Evolutionary conservation across 2,113 vertebrate genomes (phyloP).

Genomic region (Microcebus lehilahytsara): DNA sequence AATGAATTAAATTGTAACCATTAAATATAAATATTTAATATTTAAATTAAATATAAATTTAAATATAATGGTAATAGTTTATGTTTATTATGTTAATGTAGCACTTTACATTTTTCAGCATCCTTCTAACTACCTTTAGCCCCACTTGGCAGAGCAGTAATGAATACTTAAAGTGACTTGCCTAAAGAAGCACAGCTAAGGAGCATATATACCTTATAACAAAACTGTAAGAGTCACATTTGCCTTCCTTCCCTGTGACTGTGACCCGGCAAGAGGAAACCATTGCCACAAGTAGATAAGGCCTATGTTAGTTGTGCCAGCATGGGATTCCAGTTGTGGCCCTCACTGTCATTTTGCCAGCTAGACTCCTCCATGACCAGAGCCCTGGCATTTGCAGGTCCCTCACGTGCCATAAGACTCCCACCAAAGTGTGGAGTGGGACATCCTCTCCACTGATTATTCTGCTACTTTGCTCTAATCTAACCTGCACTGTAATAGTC

Average conservation of each 20-base stretch:
- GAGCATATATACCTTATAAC: not conserved
- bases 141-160: not conserved
- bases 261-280: not conserved
- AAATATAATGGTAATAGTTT: not conserved
- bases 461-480: not conserved
- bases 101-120: not conserved
- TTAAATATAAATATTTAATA: not conserved
- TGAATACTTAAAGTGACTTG: not conserved
- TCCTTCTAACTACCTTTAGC: not conserved
- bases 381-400: not conserved
- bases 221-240: not conserved
- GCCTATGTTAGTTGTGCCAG: not conserved
- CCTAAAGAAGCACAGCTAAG: not conserved
- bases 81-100: not conserved
- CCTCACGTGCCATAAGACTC: not conserved
- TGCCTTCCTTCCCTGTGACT: not conserved
- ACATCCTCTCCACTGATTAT: not conserved
- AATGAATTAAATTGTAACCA: not conserved
- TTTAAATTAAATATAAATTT: slow-evolving; percentile 42
- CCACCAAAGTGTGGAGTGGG: rapidly evolving
- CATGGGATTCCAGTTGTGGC: not conserved
- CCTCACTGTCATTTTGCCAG: not conserved
- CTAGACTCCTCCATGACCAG: no score
- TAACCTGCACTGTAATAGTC: not conserved
- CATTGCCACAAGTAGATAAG: not conserved